Evolutionary conservation across 2,888 invertebrate genomes (phyloP).

Genomic region (Hetaerina titia): DNA sequence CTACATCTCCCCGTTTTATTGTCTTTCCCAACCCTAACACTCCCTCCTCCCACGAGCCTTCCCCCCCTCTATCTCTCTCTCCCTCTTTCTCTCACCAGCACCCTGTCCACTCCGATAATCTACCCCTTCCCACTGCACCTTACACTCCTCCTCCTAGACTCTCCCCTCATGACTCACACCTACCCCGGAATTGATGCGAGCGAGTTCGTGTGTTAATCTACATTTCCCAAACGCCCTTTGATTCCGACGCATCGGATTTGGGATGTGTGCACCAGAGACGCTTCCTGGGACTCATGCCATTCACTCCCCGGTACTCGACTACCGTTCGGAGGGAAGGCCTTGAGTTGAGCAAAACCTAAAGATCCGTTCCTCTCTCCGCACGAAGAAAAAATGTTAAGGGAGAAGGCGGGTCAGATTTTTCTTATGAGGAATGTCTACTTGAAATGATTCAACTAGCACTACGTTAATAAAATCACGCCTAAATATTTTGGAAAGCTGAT

Average conservation of each 20-base stretch:
- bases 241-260: neutral
- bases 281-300: neutral
- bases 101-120: conserved; percentile 39
- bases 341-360: neutral
- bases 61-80: neutral
- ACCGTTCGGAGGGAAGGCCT: neutral
- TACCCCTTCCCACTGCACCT: neutral
- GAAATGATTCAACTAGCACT: neutral
- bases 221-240: conserved; percentile 24
- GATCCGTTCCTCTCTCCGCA: neutral
- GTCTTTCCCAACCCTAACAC: neutral
- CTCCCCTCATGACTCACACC: conserved; percentile 19
- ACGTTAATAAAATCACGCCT: conserved; percentile 1
- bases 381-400: neutral
- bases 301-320: neutral
- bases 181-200: conserved; percentile 7
- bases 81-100: neutral
- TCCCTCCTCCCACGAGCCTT: neutral
- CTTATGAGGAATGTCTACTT: neutral
- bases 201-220: conserved; percentile 29
- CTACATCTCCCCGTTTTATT: conserved; percentile 34
- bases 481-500: neutral
- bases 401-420: neutral
- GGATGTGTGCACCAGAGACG: neutral
- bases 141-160: neutral